Evolutionary conservation across 1,140 invertebrate species (phyloP).

Genomic region (Pogonus chalceus): DNA sequence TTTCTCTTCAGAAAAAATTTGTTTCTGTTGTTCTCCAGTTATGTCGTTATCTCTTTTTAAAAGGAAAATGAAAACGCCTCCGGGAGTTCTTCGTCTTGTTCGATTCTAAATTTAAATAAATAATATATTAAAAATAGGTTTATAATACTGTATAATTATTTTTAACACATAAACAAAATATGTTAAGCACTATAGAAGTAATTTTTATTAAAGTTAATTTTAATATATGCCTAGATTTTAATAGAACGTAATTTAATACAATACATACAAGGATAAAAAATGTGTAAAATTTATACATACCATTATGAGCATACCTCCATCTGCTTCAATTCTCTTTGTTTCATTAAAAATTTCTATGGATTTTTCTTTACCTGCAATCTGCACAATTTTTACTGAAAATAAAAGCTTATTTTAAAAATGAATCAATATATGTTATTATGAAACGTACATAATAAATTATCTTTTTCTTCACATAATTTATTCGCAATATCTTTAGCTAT

Average conservation of each 20-base stretch:
- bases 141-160: too few species aligned
- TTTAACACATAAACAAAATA: too few species aligned
- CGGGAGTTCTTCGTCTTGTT: slow-evolving; percentile 66
- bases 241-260: neutral
- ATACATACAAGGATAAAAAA: slow-evolving; percentile 3
- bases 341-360: slow-evolving; percentile 65
- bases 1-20: slow-evolving; percentile 62
- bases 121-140: too few species aligned
- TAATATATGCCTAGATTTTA: too few species aligned
- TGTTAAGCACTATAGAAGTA: too few species aligned
- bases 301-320: slow-evolving; percentile 73
- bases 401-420: slow-evolving; percentile 15
- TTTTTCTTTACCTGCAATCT: slow-evolving; percentile 59
- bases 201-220: too few species aligned
- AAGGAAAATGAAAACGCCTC: slow-evolving; percentile 72
- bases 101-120: slow-evolving; percentile 52
- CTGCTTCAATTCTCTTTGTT: slow-evolving; percentile 67
- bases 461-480: slow-evolving; percentile 60
- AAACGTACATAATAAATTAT: slow-evolving; percentile 55
- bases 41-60: slow-evolving; percentile 64
- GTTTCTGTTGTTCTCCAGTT: slow-evolving; percentile 52
- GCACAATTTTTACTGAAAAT: slow-evolving; percentile 57
- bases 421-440: slow-evolving; percentile 9
- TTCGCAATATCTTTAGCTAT: slow-evolving; percentile 57
- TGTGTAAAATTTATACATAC: slow-evolving; percentile 34